Base-by-base conservation (phyloP, 2,113 vertebrate genomes). In the Pterocles gutturalis region DNA sequence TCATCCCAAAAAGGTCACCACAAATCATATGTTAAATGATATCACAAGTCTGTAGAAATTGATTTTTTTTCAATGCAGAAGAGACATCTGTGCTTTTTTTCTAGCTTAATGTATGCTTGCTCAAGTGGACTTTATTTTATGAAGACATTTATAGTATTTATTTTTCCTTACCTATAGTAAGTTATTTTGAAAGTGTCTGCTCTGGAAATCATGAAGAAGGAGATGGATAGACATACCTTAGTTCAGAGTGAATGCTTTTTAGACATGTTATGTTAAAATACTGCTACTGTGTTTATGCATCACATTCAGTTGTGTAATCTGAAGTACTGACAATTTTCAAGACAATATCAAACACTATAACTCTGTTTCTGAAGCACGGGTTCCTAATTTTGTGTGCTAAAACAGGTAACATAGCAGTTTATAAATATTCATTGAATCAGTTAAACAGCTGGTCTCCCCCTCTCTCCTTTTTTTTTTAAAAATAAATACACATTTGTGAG, bases 281-380 rank as follows among this genome's bases (percentile, higher is more conserved):
- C 5, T 57, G 26, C 8, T 54, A 2, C 11, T 57, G 1, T 72
- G 26, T 61, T 89, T 73, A 73, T 49, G 33, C 8, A 41, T 87
- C 36, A 22, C 6, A 26, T 58, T 87, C 33, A 36, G 0, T n/a
- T 72, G 11, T 48, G 14, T 58, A 73, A 81, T 62, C 24, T 78
- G 19, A 81, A 31, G 2, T 51, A 26, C 5, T 1, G 0, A 3
- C 7, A 69, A 2, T 53, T 77, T 77, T 83, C 24, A 76, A 64
- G 17, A 57, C 3, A n/a, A 10, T 71, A 72, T 14, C 34, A 67
- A 91, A 57, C 22, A 51, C 14, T 64, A 11, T 54, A 62, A 55
- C 17, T 65, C 21, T 62, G 2, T 41, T 89, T 81, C 46, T 93
- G 55, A 75, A 54, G 2, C 26, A 28, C 4, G 4, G 31, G 3